Evolutionary conservation across 1,140 invertebrate species (phyloP).

Genomic region (Cherax destructor): DNA sequence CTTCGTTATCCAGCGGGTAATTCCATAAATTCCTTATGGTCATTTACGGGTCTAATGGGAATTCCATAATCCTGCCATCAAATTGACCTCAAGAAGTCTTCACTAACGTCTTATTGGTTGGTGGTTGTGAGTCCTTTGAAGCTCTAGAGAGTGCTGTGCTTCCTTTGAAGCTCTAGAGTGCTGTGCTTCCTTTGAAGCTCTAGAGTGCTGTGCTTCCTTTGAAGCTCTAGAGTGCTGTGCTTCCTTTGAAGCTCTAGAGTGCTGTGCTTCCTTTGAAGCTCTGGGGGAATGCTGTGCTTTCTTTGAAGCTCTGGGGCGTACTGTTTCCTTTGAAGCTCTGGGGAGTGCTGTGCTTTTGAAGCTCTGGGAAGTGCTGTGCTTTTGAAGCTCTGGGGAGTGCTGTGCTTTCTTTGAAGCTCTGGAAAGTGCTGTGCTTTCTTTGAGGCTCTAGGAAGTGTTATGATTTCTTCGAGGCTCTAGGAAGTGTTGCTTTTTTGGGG

Average conservation of each 20-base stretch:
- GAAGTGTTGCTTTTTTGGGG: too few relatives aligned
- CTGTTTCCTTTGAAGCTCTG: too few relatives aligned
- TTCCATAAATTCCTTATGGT: not conserved
- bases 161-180: not conserved
- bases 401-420: too few relatives aligned
- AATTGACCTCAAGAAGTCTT: not conserved
- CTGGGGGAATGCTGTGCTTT: not conserved
- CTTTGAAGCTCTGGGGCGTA: too few relatives aligned
- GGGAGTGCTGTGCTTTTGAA: not conserved
- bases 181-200: too few relatives aligned
- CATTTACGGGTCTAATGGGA: not conserved
- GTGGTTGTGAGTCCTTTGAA: not conserved
- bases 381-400: too few relatives aligned
- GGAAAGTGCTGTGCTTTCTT: not conserved
- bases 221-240: too few relatives aligned
- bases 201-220: not conserved
- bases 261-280: too few relatives aligned
- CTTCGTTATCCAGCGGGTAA: not conserved
- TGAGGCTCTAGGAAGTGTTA: too few relatives aligned
- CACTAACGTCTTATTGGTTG: not conserved
- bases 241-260: not conserved
- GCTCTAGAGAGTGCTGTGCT: not conserved
- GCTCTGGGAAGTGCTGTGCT: not conserved
- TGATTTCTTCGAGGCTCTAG: not conserved
- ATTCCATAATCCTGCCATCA: not conserved